phyloP scores from a whole-genome alignment of 2,113 vertebrate species.

The Cyrtonyx montezumae region DNA sequence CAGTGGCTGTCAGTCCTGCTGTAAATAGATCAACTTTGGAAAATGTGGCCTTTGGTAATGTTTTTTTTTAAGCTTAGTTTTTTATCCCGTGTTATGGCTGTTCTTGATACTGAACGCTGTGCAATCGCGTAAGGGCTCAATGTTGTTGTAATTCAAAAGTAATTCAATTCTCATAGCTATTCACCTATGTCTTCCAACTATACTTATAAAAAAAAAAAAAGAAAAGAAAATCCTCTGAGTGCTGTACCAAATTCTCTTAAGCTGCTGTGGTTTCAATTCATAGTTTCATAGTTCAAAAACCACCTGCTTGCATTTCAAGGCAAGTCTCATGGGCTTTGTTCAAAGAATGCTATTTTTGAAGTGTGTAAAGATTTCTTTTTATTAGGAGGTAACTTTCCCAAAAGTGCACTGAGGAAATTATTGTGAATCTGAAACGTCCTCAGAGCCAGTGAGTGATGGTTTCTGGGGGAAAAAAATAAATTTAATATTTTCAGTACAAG shows the following conservation, averaged over 20 bases:
- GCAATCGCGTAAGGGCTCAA: not conserved
- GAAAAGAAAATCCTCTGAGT: not conserved
- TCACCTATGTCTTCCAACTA: not conserved
- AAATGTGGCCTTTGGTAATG: not conserved
- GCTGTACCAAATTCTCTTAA: not conserved
- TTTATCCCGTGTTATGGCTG: not conserved
- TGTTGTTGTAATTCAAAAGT: not conserved
- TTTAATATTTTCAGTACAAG: not conserved
- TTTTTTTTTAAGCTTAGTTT: not conserved
- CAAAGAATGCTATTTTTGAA: not conserved
- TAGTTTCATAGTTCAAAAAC: not conserved
- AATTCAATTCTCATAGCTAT: not conserved
- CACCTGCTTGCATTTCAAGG: slow-evolving; percentile 9
- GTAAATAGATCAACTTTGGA: not conserved
- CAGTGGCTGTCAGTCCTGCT: not conserved
- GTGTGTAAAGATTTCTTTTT: slow-evolving; percentile 6
- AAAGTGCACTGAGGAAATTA: not conserved
- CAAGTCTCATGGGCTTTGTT: not conserved
- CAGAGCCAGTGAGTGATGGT: not conserved
- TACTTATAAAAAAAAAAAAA: not conserved
- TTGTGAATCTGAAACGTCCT: not conserved
- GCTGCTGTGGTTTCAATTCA: not conserved
- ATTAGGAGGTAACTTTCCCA: not conserved
- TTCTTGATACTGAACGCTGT: not conserved
- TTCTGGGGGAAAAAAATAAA: not conserved